Evolutionary conservation across 2,113 vertebrate genomes (phyloP).

Genomic region (Athene cunicularia): DNA sequence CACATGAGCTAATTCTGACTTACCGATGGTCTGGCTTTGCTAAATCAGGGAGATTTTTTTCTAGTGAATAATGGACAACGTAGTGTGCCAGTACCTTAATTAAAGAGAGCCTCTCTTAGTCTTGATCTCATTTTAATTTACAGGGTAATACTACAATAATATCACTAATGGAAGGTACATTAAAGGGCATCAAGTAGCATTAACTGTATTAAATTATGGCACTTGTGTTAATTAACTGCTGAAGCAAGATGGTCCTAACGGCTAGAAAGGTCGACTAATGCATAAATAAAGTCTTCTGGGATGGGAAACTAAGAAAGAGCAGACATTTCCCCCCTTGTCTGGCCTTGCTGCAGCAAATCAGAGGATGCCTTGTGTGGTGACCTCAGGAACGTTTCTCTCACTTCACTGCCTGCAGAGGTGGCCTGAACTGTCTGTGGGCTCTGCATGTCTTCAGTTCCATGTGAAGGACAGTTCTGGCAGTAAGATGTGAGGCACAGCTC

Average conservation of each 20-base stretch:
- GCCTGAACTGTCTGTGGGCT: background rate
- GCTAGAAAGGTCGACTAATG: conserved; percentile 77
- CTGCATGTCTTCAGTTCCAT: background rate
- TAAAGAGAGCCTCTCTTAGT: conserved; percentile 80
- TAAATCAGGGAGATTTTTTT: conserved; percentile 82
- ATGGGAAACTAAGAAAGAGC: conserved; percentile 19
- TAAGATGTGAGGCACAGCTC: background rate
- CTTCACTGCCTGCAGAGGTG: background rate
- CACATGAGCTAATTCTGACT: conserved; percentile 72
- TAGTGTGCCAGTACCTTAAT: conserved; percentile 84
- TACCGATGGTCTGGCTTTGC: conserved; percentile 72
- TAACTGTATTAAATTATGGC: conserved; percentile 86
- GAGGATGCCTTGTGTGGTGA: background rate
- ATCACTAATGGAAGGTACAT: conserved; percentile 82
- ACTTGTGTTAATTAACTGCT: conserved; percentile 87
- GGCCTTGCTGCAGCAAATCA: conserved; percentile 6
- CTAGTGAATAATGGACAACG: conserved; percentile 76
- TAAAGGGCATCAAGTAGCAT: conserved; percentile 84
- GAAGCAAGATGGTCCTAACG: conserved; percentile 81
- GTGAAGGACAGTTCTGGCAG: background rate
- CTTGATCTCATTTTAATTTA: conserved; percentile 84
- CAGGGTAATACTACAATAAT: conserved; percentile 83
- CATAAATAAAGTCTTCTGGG: conserved; percentile 75
- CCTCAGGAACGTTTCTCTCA: conserved; percentile 8
- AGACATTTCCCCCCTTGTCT: conserved; percentile 15